Evolutionary conservation across 1,140 invertebrate genomes (phyloP).

Genomic region (Holcopasites calliopsidis): DNA sequence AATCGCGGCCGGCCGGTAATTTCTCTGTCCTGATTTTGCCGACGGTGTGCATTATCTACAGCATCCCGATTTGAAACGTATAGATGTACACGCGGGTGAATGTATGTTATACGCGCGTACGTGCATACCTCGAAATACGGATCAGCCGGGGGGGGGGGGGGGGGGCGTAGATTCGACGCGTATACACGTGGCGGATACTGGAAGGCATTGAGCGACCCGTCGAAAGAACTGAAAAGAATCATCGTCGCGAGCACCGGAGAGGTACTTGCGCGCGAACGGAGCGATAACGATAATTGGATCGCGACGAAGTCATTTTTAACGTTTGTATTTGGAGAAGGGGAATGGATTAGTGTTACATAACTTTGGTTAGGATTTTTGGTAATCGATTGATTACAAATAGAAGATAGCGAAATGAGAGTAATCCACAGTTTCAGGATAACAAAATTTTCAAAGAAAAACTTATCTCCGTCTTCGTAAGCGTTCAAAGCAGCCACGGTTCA

Average conservation of each 20-base stretch:
- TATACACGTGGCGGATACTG: background rate
- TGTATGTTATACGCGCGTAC: slow-evolving; percentile 22
- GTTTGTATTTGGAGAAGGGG: too few species aligned
- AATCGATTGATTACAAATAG: too few species aligned
- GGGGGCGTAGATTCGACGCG: slow-evolving; percentile 34
- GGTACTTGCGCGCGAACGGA: background rate
- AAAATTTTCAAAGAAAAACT: background rate
- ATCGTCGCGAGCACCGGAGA: background rate
- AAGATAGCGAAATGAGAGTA: background rate
- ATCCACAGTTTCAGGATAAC: background rate
- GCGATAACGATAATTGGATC: too few species aligned
- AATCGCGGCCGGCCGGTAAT: slow-evolving; percentile 60
- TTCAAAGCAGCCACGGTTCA: slow-evolving; percentile 8
- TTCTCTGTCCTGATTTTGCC: slow-evolving; percentile 65
- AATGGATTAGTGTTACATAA: too few species aligned
- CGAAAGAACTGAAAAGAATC: slow-evolving; percentile 24
- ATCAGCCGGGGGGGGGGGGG: too few species aligned
- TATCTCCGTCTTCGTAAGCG: background rate
- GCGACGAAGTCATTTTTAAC: too few species aligned
- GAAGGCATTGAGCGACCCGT: slow-evolving; percentile 2
- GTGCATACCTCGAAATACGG: slow-evolving; percentile 25
- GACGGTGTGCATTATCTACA: slow-evolving; percentile 60
- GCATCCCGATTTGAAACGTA: slow-evolving; percentile 55
- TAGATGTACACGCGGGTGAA: background rate
- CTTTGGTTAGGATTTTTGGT: too few species aligned